Evolutionary conservation across 2,113 vertebrate genomes (phyloP), one percentile per base, ranked within the genome.

Genomic region (Gambusia holbrooki): DNA sequence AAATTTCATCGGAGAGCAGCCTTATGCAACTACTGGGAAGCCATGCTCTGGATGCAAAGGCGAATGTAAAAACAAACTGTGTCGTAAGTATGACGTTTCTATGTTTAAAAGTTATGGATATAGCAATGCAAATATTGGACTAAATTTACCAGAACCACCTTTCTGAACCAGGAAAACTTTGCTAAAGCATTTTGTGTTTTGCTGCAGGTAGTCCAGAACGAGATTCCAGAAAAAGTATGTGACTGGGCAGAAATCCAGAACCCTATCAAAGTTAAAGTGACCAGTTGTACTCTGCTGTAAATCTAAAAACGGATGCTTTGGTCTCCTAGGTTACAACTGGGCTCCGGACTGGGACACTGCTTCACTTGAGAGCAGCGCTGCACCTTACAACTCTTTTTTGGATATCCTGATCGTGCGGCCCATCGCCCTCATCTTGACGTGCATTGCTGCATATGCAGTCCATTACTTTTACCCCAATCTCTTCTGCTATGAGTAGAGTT

Each of bases 161-260:
- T 17, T 22, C 17, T 6, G 3, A n/a, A 58, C 7, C 17, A 19
- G 51, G 51, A 25, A 58, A 2, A 48, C 45, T 19, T 12, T 29
- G 37, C 4, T 67, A 19, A 0, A 29, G 27, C 65, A 45, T 71
- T 37, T 17, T 58, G 22, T 1, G n/a, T 88, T 62, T 88, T 66
- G 89, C 83, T 82, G 64, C 91, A 97, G 96, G 35, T 72, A 94
- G 89, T 73, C 4, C 27, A 33, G 17, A 89, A 33, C 80, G 92
- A 60, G 95, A 96, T 29, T 60, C 80, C 28, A 29, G 45, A 25
- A 87, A 61, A 89, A 61, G 96, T 96, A 93, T 0, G 94, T 95
- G 14, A 17, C 14, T 3, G 70, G 22, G 64, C 3, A 1, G 28
- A n/a, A 58, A 58, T 7, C 22, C 25, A 58, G 8, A 58, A 54